Evolutionary conservation across 2,113 vertebrate genomes (phyloP), one percentile per base, ranked within the genome.

Genomic region (Collichthys lucidus): DNA sequence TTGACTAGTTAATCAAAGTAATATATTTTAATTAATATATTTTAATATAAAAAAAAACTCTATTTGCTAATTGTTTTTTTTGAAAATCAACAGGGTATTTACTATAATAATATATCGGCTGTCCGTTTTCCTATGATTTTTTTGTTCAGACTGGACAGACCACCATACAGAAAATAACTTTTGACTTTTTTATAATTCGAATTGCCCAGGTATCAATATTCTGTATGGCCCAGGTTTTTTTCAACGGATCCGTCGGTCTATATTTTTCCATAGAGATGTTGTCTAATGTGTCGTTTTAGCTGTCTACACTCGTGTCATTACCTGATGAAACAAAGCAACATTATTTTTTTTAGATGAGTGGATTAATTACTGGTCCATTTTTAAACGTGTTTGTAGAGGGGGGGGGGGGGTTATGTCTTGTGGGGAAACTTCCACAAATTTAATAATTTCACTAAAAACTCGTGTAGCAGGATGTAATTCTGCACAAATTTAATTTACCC

Each of bases 11-110:
- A 92, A 91, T 84, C 84, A 94, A 94, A 95, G 93, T 96, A 96
- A 95, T 96, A 95, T 96, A 96, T 95, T 96, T 95, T 94, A 93
- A 94, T 90, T 94, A 93, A 95, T 95, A 95, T 95, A 95, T 96
- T 96, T 96, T 95, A 94, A 92, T 94, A 94, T 90, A 91, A 83
- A 86, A 60, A 60, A 50, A 91, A 77, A 92, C 60, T 86, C 79
- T 93, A 93, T 94, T 94, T 94, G 87, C 90, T 93, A 92, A 91
- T 93, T 88, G 85, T 90, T 91, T 93, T 91, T 93, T 26, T 92
- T 88, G 77, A 87, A 90, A 92, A 90, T 91, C 84, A 91, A 94
- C 95, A 95, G 94, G 95, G 95, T 95, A 94, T 95, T 93, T 94
- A 89, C 77, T 91, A 86, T 86, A 79, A 90, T 91, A 91, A 89